These are phyloP conservation scores for Melangyna quadrimaculata DNA, from an alignment of 2,888 invertebrate species.

Conservation along the genomic window DNA sequence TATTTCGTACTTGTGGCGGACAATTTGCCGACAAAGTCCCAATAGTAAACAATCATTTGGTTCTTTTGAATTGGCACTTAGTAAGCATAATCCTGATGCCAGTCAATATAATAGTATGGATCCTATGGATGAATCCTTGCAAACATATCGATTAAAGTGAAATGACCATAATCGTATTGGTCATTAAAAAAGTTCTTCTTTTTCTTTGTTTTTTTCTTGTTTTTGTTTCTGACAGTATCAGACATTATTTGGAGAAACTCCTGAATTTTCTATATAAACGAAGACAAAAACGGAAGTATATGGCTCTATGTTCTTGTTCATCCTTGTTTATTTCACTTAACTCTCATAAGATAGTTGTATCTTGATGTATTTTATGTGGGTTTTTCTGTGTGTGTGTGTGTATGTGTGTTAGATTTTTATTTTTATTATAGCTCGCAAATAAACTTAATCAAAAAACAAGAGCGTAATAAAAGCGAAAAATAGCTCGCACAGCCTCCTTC, in stretches of 20 bases:
- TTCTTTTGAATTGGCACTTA: conserved; percentile 46
- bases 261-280: conserved; percentile 13
- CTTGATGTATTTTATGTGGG: not conserved
- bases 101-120: not conserved
- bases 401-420: conserved; percentile 37
- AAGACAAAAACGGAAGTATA: not conserved
- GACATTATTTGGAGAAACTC: not conserved
- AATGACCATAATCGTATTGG: conserved; percentile 65
- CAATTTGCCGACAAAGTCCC: conserved; percentile 56
- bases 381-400: not conserved
- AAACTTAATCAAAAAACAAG: conserved; percentile 70
- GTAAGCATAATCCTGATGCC: conserved; percentile 2
- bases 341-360: not conserved
- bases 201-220: not conserved
- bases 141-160: conserved; percentile 66
- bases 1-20: conserved; percentile 21
- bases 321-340: conserved; percentile 65
- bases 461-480: conserved; percentile 61
- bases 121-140: conserved; percentile 27
- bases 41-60: conserved; percentile 50
- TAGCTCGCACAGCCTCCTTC: conserved; percentile 10
- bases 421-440: conserved; percentile 62
- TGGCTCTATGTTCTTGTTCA: conserved; percentile 7
- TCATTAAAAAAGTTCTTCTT: conserved; percentile 57
- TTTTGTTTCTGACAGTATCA: not conserved